Percentiles rank a stretch among this genome's conserved stretches.
These are phyloP conservation scores for Isichthys henryi DNA, from an alignment of 2,113 vertebrate genomes.

Conservation along the genomic window DNA sequence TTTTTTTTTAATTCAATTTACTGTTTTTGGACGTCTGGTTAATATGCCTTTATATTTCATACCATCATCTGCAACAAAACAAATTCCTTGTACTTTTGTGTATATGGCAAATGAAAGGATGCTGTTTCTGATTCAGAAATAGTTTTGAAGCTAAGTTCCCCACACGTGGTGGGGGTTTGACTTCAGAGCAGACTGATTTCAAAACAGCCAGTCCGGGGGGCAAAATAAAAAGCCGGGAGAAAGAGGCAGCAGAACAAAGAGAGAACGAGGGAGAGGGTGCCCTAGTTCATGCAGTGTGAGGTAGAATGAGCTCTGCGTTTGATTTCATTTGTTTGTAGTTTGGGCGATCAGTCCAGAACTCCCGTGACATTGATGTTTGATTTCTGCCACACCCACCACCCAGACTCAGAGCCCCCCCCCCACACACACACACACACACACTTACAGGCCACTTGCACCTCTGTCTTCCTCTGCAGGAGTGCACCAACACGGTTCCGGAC, in stretches of 20 bases:
- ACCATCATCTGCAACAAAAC: neutral
- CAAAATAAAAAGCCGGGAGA: neutral
- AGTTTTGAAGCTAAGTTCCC: neutral
- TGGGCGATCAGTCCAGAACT: neutral
- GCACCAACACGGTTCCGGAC: conserved; percentile 92
- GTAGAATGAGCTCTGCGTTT: neutral
- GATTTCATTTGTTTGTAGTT: neutral
- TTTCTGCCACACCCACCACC: neutral
- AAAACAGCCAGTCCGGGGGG: neutral
- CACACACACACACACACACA: conserved; percentile 35
- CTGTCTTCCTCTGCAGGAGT: conserved; percentile 84
- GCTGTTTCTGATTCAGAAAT: neutral
- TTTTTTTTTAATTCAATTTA: neutral
- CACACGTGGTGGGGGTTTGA: neutral
- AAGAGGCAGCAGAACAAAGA: neutral
- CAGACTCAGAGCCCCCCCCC: neutral
- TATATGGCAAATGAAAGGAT: neutral
- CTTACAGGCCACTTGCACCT: conserved; percentile 98
- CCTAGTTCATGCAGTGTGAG: neutral
- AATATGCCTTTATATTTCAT: neutral
- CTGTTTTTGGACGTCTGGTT: neutral
- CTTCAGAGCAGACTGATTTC: neutral
- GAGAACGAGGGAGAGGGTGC: neutral
- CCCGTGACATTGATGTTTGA: neutral
- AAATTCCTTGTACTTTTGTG: neutral